phyloP scores from a whole-genome alignment of 2,888 invertebrate species.

The Dinocampus coccinellae region DNA sequence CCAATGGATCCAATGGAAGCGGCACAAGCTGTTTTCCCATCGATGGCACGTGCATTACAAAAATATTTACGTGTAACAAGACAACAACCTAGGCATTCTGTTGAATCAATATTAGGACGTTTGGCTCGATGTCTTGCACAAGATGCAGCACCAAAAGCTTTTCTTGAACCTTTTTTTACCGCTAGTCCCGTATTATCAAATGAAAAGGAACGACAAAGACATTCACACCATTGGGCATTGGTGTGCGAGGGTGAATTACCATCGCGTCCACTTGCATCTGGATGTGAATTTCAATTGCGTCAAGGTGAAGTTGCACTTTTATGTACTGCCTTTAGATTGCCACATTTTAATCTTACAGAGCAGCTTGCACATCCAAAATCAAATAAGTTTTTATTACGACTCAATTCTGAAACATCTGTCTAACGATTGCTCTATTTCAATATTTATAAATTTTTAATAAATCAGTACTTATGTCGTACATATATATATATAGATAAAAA shows the following conservation, averaged over 20 bases:
- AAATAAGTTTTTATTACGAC: constrained; percentile 92
- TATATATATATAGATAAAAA: background rate
- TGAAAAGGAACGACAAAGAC: constrained; percentile 81
- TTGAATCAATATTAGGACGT: constrained; percentile 92
- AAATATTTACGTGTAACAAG: constrained; percentile 96
- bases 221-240: constrained; percentile 95
- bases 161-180: constrained; percentile 92
- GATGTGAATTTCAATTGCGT: constrained; percentile 90
- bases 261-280: constrained; percentile 86
- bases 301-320: constrained; percentile 94
- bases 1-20: constrained; percentile 96
- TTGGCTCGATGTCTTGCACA: constrained; percentile 92
- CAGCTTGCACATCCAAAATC: constrained; percentile 96
- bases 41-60: constrained; percentile 94
- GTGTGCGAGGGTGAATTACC: constrained; percentile 90
- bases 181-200: constrained; percentile 88
- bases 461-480: background rate
- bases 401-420: constrained; percentile 97
- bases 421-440: constrained; percentile 72
- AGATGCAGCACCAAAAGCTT: constrained; percentile 94
- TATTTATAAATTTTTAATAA: background rate
- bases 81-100: constrained; percentile 95
- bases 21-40: constrained; percentile 97
- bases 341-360: constrained; percentile 95
- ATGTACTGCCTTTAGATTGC: constrained; percentile 87